Evolutionary conservation across 2,797 vertebrate genomes (phyloP).

Genomic region (Sebastes diaconus): DNA sequence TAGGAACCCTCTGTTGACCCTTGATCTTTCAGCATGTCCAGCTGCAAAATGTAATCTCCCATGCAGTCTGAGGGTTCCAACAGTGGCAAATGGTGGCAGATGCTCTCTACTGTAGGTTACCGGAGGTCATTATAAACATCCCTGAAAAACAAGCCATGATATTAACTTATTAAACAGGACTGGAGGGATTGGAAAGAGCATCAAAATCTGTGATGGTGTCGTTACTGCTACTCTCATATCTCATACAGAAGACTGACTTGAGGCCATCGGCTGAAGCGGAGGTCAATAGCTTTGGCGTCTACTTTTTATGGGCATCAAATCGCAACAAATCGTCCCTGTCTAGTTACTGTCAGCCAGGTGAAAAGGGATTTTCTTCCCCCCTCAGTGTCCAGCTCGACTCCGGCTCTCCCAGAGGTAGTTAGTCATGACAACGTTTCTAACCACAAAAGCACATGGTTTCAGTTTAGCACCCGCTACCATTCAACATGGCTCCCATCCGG

Average conservation of each 20-base stretch:
- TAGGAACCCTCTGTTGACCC: conserved; percentile 62
- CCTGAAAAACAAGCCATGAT: conserved; percentile 30
- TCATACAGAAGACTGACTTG: not conserved
- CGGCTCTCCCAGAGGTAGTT: conserved; percentile 67
- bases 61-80: conserved; percentile 35
- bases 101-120: conserved; percentile 51
- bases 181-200: conserved; percentile 24
- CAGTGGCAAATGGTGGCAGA: conserved; percentile 51
- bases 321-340: conserved; percentile 64
- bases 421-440: conserved; percentile 72
- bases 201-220: conserved; percentile 9
- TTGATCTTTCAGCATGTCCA: conserved; percentile 66
- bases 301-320: conserved; percentile 63
- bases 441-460: conserved; percentile 78
- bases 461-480: conserved; percentile 77
- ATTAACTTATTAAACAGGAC: conserved; percentile 22
- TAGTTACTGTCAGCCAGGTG: conserved; percentile 65
- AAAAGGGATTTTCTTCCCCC: conserved; percentile 46
- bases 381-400: conserved; percentile 40
- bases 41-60: conserved; percentile 70
- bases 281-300: conserved; percentile 54
- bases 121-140: conserved; percentile 37
- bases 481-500: conserved; percentile 72
- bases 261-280: conserved; percentile 22
- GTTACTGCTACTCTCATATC: conserved; percentile 6